Conservation (phyloP, 2,113 vertebrate species). For the Hystrix brachyura region DNA sequence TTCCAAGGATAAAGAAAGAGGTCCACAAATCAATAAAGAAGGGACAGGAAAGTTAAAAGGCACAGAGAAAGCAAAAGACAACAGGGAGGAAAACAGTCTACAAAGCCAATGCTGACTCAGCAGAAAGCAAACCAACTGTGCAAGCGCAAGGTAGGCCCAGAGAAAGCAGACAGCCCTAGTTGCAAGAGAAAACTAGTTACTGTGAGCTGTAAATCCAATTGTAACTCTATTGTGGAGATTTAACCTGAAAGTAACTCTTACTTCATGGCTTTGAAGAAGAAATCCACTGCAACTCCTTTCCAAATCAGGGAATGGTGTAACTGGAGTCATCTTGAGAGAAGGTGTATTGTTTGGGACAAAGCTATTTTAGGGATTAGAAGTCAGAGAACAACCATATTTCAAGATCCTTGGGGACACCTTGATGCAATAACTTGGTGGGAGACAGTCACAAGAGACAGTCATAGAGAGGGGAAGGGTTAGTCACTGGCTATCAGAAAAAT, state of each 20-base stretch:
- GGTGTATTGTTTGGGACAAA: neutral
- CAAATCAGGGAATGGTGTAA: neutral
- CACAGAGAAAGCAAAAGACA: neutral
- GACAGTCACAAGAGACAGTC: neutral
- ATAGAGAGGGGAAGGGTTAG: neutral
- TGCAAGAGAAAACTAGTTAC: neutral
- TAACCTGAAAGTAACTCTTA: neutral
- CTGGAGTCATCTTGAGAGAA: neutral
- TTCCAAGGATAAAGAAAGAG: too few species aligned
- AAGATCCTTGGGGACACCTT: neutral
- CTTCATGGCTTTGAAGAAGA: neutral
- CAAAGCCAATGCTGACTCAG: neutral
- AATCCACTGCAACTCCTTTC: neutral
- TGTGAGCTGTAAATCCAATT: neutral
- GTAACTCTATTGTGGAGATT: neutral
- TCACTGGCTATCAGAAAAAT: neutral
- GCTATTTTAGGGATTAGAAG: neutral
- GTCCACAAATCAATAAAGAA: neutral
- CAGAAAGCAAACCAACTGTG: neutral
- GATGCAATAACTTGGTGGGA: neutral
- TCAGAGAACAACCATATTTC: neutral
- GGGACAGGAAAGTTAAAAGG: neutral
- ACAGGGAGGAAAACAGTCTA: neutral
- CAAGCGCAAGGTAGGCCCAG: neutral
- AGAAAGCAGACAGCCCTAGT: neutral